Conservation (phyloP, 1,140 invertebrate genomes). For the Mercenaria mercenaria region DNA sequence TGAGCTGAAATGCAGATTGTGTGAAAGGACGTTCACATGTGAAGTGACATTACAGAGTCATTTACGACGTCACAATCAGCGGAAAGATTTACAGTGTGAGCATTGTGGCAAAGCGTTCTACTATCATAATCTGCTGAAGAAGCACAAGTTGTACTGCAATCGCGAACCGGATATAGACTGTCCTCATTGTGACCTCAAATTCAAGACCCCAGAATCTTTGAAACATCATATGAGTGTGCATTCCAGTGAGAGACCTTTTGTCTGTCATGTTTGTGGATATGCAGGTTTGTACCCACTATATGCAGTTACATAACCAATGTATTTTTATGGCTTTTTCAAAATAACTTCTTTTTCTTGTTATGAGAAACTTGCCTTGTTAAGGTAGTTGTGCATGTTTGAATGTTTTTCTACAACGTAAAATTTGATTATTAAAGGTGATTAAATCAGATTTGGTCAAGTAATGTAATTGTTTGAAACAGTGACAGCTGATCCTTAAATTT, state of each 20-base stretch:
- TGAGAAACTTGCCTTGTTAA: too few species aligned
- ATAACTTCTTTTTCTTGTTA: too few species aligned
- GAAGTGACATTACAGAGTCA: slow-evolving; percentile 17
- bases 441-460: too few species aligned
- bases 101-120: slow-evolving; percentile 54
- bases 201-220: slow-evolving; percentile 28
- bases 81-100: slow-evolving; percentile 46
- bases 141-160: slow-evolving; percentile 40
- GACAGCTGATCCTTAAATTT: too few species aligned
- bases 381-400: too few species aligned
- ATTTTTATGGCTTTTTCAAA: too few species aligned
- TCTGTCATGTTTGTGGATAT: slow-evolving; percentile 62
- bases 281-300: slow-evolving; percentile 37
- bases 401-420: too few species aligned
- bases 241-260: slow-evolving; percentile 29
- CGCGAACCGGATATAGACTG: not conserved
- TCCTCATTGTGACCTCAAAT: slow-evolving; percentile 37
- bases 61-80: slow-evolving; percentile 22
- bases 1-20: not conserved
- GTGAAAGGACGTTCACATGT: slow-evolving; percentile 9
- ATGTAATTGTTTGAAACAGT: too few species aligned
- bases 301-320: too few species aligned
- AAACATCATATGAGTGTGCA: slow-evolving; percentile 41
- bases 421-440: too few species aligned
- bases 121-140: slow-evolving; percentile 7